These are phyloP conservation scores for Drosophila triauraria DNA, from an alignment of 1,140 invertebrate genomes.

Conservation along the genomic window DNA sequence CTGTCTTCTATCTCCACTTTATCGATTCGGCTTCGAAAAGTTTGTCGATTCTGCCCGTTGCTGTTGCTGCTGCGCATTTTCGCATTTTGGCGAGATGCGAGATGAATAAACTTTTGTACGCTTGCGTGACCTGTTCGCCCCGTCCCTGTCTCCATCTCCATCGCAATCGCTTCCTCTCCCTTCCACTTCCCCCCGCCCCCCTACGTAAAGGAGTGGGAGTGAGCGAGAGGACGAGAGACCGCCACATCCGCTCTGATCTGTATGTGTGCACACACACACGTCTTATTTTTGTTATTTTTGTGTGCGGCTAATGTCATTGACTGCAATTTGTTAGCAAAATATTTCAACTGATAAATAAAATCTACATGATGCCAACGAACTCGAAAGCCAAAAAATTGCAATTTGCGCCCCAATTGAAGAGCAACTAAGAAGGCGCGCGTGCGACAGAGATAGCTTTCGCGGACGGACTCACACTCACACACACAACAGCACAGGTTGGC, in stretches of 20 bases:
- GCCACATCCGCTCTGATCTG: slow-evolving; percentile 66
- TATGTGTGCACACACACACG: slow-evolving; percentile 18
- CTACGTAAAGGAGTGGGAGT: slow-evolving; percentile 3
- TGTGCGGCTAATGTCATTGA: slow-evolving; percentile 72
- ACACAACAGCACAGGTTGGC: slow-evolving; percentile 64
- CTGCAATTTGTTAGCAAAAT: slow-evolving; percentile 84
- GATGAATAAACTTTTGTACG: slow-evolving; percentile 80
- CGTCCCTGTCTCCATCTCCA: slow-evolving; percentile 17
- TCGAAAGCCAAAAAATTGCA: slow-evolving; percentile 48
- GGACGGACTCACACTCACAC: slow-evolving; percentile 2
- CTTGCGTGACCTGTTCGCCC: slow-evolving; percentile 74
- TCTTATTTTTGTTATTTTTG: slow-evolving; percentile 4
- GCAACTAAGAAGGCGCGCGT: slow-evolving; percentile 21
- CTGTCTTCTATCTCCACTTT: slow-evolving; percentile 47
- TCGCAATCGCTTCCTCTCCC: slow-evolving; percentile 3
- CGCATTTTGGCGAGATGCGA: slow-evolving; percentile 68
- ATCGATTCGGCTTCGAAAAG: slow-evolving; percentile 67
- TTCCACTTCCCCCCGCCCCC: background rate
- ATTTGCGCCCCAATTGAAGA: slow-evolving; percentile 69
- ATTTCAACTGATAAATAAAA: slow-evolving; percentile 83
- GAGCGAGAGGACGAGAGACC: slow-evolving; percentile 2
- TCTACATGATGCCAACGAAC: slow-evolving; percentile 75
- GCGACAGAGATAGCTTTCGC: slow-evolving; percentile 23
- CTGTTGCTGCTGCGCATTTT: slow-evolving; percentile 68
- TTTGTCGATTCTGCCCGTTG: slow-evolving; percentile 57